Conservation (phyloP, 2,113 vertebrate genomes). For the Harpagus bidentatus region DNA sequence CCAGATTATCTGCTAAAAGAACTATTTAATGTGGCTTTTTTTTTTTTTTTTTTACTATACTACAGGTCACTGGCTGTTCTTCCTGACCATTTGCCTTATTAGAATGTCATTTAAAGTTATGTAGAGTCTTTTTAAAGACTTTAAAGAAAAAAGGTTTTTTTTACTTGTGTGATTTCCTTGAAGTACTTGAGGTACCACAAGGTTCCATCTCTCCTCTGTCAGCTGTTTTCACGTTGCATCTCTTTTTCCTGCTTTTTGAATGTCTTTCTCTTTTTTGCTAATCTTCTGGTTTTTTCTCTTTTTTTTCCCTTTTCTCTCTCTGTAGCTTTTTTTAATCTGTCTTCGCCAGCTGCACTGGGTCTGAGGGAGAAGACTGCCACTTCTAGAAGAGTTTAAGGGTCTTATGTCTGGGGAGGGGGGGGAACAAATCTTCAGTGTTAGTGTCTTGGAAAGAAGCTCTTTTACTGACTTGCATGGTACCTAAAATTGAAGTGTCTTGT, state of each 20-base stretch:
- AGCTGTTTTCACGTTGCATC: constrained; percentile 13
- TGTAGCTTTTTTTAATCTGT: constrained; percentile 98
- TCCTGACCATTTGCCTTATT: constrained; percentile 13
- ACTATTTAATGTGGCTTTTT: not conserved
- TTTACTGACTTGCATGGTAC: constrained; percentile 75
- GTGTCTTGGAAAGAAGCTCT: constrained; percentile 69
- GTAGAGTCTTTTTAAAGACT: not conserved
- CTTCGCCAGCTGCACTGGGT: constrained; percentile 83
- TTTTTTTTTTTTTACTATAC: not conserved
- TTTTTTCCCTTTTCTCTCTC: constrained; percentile 74
- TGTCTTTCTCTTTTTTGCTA: constrained; percentile 66
- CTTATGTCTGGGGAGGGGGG: constrained; percentile 65
- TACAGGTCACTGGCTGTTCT: not conserved
- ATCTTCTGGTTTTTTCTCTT: constrained; percentile 66
- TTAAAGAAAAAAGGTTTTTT: not conserved
- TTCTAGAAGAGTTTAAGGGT: constrained; percentile 87
- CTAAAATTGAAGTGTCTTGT: constrained; percentile 69
- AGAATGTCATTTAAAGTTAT: constrained; percentile 27
- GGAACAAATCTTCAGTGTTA: constrained; percentile 66
- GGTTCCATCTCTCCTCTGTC: constrained; percentile 23
- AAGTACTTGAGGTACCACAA: not conserved
- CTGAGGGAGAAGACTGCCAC: constrained; percentile 92
- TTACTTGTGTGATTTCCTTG: constrained; percentile 46
- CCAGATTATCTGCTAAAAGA: not conserved
- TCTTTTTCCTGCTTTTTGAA: constrained; percentile 54